Percentiles rank a stretch among this genome's conserved stretches.
Evolutionary conservation across 2,888 invertebrate species (phyloP).

Genomic region (Ferdinandea cuprea): DNA sequence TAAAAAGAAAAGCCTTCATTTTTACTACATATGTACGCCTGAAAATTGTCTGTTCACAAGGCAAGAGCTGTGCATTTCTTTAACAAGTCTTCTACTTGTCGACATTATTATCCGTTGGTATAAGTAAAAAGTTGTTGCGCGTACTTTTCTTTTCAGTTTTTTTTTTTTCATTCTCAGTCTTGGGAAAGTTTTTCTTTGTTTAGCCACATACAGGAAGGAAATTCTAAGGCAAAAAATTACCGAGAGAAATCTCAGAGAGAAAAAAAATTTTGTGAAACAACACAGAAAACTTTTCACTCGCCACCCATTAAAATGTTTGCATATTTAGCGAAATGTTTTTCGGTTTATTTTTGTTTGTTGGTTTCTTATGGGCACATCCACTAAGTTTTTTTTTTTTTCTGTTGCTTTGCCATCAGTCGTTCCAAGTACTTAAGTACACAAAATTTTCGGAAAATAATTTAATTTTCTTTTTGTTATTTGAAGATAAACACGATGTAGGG

Average conservation of each 20-base stretch:
- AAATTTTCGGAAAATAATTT: conserved; percentile 54
- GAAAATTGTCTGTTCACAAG: background rate
- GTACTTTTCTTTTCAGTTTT: conserved; percentile 11
- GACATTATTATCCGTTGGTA: conserved; percentile 50
- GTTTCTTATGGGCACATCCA: conserved; percentile 15
- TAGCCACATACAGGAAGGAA: conserved; percentile 34
- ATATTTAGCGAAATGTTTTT: conserved; percentile 59
- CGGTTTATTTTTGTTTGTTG: conserved; percentile 30
- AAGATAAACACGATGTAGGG: conserved; percentile 53
- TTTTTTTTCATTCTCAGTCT: too few species aligned
- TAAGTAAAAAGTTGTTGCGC: conserved; percentile 8
- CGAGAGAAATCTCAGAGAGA: background rate
- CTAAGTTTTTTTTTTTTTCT: conserved; percentile 22
- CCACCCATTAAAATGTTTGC: conserved; percentile 69
- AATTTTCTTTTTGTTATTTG: conserved; percentile 63
- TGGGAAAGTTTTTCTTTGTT: conserved; percentile 47
- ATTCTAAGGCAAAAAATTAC: background rate
- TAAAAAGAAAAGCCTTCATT: conserved; percentile 1
- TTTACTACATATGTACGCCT: too few species aligned
- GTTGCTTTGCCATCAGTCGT: conserved; percentile 26
- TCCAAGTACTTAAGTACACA: conserved; percentile 56
- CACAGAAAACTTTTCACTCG: conserved; percentile 71
- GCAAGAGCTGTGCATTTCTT: background rate
- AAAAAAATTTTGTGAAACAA: conserved; percentile 53
- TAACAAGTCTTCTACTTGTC: conserved; percentile 9